phyloP scores from a whole-genome alignment of 2,888 invertebrate species.

The Cordylochernes scorpioides region DNA sequence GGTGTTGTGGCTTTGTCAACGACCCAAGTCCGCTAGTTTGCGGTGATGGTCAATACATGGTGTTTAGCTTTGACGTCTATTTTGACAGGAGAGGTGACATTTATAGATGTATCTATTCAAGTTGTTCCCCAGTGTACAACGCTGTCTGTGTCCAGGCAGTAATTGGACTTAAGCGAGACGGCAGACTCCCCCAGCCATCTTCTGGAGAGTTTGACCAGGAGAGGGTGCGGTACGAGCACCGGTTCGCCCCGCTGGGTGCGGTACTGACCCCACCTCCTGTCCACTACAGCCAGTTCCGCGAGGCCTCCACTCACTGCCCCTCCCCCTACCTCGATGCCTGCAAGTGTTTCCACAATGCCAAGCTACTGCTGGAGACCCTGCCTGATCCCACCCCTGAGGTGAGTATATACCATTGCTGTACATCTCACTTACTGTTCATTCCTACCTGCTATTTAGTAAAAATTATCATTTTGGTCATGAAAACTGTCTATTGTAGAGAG shows the following conservation, averaged over 20 bases:
- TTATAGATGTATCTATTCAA: neutral
- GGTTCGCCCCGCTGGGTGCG: slow-evolving; percentile 64
- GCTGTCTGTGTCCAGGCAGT: slow-evolving; percentile 38
- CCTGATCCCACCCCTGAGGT: slow-evolving; percentile 54
- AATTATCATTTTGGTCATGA: no score
- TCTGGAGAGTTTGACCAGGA: slow-evolving; percentile 72
- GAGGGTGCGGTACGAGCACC: slow-evolving; percentile 73
- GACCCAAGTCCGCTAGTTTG: no score
- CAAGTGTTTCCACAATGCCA: slow-evolving; percentile 72
- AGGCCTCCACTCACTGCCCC: slow-evolving; percentile 35
- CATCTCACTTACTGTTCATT: no score
- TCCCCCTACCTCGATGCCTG: slow-evolving; percentile 45
- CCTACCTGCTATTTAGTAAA: no score
- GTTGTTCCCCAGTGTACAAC: no score
- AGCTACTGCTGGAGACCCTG: slow-evolving; percentile 53
- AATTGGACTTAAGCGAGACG: slow-evolving; percentile 60
- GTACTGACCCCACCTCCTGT: slow-evolving; percentile 69
- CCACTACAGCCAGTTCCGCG: slow-evolving; percentile 60
- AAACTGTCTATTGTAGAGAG: no score
- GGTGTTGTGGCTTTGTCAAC: no score
- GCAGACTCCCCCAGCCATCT: slow-evolving; percentile 51
- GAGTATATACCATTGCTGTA: no score
- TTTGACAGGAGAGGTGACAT: no score
- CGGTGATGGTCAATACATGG: no score
- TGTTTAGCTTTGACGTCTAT: no score